These are phyloP conservation scores for Sebastolobus altivelis DNA, from an alignment of 2,797 vertebrate genomes.

Conservation along the genomic window DNA sequence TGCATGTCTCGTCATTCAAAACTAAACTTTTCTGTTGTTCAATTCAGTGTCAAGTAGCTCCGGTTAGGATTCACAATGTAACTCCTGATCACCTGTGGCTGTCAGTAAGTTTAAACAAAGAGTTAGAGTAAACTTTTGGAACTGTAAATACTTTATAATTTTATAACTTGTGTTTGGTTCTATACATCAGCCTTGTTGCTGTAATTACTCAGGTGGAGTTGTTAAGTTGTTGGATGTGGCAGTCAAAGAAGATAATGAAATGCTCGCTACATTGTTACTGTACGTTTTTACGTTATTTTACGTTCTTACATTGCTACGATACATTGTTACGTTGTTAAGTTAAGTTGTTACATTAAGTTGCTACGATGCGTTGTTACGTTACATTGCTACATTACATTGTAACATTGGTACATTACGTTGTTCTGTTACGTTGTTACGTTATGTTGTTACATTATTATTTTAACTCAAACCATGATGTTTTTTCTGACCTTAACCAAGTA, in stretches of 20 bases:
- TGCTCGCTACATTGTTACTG: not conserved
- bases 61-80: not conserved
- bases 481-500: not conserved
- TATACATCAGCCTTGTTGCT: not conserved
- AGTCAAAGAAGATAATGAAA: not conserved
- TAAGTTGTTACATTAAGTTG: not conserved
- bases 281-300: too few relatives aligned
- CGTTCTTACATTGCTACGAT: too few relatives aligned
- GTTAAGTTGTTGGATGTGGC: not conserved
- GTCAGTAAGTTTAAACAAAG: not conserved
- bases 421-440: not conserved
- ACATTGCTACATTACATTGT: not conserved
- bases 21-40: not conserved
- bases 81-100: not conserved
- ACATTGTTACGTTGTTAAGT: not conserved
- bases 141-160: slow-evolving; percentile 1
- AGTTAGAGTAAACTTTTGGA: not conserved
- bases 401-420: not conserved
- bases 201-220: not conserved
- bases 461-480: too few relatives aligned
- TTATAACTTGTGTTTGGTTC: not conserved
- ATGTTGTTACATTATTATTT: too few relatives aligned
- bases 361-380: not conserved
- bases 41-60: not conserved
- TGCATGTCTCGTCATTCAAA: not conserved